Evolutionary conservation across 2,888 invertebrate genomes (phyloP).

Genomic region (Phania funesta): DNA sequence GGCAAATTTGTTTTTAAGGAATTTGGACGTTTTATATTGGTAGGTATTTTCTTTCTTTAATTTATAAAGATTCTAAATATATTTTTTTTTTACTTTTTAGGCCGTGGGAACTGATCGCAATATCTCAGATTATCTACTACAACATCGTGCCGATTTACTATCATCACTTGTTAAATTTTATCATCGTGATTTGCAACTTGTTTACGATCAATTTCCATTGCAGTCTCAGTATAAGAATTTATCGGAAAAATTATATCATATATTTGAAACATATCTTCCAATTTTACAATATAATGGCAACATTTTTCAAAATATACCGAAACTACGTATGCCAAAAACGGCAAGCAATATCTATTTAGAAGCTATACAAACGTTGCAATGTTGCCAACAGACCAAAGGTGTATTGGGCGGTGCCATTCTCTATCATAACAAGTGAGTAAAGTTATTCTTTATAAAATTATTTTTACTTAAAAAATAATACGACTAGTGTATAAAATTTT

Average conservation of each 20-base stretch:
- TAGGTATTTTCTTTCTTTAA: conserved; percentile 80
- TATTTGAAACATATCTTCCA: conserved; percentile 94
- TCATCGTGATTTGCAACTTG: conserved; percentile 89
- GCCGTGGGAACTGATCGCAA: conserved; percentile 93
- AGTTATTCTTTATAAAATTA: neutral
- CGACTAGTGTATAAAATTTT: neutral
- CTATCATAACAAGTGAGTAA: conserved; percentile 92
- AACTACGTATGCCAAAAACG: conserved; percentile 91
- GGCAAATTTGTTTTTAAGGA: conserved; percentile 93
- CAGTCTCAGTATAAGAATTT: conserved; percentile 81
- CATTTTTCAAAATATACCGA: conserved; percentile 90
- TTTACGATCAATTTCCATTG: conserved; percentile 83
- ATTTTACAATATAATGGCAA: conserved; percentile 91
- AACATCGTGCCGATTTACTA: conserved; percentile 88
- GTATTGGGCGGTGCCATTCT: conserved; percentile 92
- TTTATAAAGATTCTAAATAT: neutral
- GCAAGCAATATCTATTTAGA: conserved; percentile 92
- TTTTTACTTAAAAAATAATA: too few species aligned
- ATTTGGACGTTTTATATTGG: conserved; percentile 91
- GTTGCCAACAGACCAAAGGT: conserved; percentile 88
- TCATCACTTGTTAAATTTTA: conserved; percentile 90
- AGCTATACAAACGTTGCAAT: conserved; percentile 91
- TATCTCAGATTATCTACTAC: conserved; percentile 90
- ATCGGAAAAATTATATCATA: conserved; percentile 89
- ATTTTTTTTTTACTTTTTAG: conserved; percentile 80